Conservation (phyloP, 2,113 vertebrate species). For the Barnardius zonarius region DNA sequence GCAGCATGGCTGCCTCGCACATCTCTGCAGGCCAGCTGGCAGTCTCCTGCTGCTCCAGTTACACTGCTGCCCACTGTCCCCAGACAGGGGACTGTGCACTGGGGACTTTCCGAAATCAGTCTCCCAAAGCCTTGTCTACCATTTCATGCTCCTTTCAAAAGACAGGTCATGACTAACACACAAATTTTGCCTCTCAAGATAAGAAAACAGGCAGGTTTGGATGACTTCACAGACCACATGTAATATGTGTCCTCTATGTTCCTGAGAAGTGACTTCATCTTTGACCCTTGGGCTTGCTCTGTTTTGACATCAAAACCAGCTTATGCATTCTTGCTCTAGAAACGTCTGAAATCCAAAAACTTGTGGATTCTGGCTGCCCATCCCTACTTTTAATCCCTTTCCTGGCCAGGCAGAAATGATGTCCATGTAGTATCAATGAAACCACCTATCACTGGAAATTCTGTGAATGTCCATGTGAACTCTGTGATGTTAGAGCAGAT, state of each 20-base stretch:
- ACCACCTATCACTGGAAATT: neutral
- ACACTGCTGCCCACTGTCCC: neutral
- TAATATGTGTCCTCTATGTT: neutral
- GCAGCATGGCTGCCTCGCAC: fast-evolving
- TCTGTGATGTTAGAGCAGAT: neutral
- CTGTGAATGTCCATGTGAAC: neutral
- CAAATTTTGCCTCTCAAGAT: neutral
- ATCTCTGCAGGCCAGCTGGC: neutral
- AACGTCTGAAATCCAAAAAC: neutral
- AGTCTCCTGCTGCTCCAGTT: neutral
- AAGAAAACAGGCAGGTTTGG: neutral
- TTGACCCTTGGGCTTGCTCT: neutral
- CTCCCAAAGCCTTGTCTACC: neutral
- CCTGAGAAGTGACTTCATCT: neutral
- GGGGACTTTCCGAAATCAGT: neutral
- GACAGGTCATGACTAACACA: neutral
- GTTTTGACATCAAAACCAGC: neutral
- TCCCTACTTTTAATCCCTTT: neutral
- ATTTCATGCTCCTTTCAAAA: neutral
- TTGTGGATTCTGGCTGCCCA: neutral
- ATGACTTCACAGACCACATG: neutral
- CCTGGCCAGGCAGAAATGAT: neutral
- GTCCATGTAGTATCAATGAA: neutral
- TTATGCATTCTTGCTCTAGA: neutral
- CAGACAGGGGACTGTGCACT: neutral